Evolutionary conservation across 2,888 invertebrate species (phyloP), one percentile per base, ranked within the genome.

Genomic region (Parapristionchus giblindavisi): DNA sequence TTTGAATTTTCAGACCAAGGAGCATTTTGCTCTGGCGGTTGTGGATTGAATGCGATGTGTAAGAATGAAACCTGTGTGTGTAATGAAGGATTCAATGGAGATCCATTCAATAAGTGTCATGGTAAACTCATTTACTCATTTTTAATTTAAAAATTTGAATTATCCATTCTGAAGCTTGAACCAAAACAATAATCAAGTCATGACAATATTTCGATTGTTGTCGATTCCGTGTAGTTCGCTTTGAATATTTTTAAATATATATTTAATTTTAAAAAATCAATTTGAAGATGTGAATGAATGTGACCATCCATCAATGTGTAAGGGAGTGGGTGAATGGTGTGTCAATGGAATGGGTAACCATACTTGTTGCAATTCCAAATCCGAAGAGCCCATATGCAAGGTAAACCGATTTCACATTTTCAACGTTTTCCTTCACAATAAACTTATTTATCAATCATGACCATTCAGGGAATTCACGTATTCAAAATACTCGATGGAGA

Each of bases 31-130:
- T 73, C 84, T 27, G 85, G 83, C 21, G 84, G 85, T 24, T 86
- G 86, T 72, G 85, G 85, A n/a, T 77, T 78, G 70, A 79, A 85
- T 68, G 85, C 86, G 24, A 75, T 81, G 34, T 86, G 86, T 76
- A 75, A 76, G 54, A 84, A 85, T 75, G 75, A 80, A 51, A 83
- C 92, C 85, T 96, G 96, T 89, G 91, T 92, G 77, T 96, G 96
- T 89, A 92, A 92, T 87, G 92, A 93, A 81, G 95, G 94, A 88
- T 96, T 93, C 89, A 93, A 93, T 51, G 96, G 96, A 76, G 94
- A 96, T 90, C 81, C 85, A 2, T 56, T 75, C 34, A 77, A 79
- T 27, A 81, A 80, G 51, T 86, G 86, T 65, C 60, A 75, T 48
- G 84, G 84, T 84, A 54, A 56, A 76, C n/a, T n/a, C n/a, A n/a